Evolutionary conservation across 2,113 vertebrate genomes (phyloP), one percentile per base, ranked within the genome.

Genomic region (Ibidorhyncha struthersii): DNA sequence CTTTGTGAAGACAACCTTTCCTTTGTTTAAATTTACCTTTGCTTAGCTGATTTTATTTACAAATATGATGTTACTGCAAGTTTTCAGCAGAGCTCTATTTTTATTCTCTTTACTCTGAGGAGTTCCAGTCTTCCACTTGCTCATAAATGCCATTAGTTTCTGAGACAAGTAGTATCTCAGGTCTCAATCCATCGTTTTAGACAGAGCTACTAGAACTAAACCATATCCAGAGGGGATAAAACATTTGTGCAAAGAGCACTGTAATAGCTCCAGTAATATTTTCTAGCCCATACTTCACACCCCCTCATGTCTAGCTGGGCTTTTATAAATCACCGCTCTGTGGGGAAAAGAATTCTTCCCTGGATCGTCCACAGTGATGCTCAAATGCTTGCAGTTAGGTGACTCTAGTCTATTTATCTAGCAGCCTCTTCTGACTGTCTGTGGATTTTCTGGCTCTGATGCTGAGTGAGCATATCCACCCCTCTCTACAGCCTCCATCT

Each of bases 161-260:
- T 62, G 90, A 96, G 79, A 80, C 25, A 93, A 89, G 73, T 32
- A 69, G 47, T 40, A 91, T 72, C 78, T 77, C 53, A 65, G 25
- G 62, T 83, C 87, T 93, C 62, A 77, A 45, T 41, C 70, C 40
- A 80, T 47, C 0, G 0, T 81, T 91, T 96, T 74, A 87, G 91
- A 78, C 65, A 92, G 86, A 89, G 63, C 62, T 91, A 38, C 87
- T 87, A 49, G 62, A 90, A 90, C 58, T 58, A 92, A 96, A 66
- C 66, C 34, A 38, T 50, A 56, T 65, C 53, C 74, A 88, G 70
- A 74, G 4, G 3, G 66, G 67, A 73, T 86, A 70, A n/a, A 58
- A 36, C 32, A 38, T 88, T 77, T 85, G 53, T 70, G 78, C 53
- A 49, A 90, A 90, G 32, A 86, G 49, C 50, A 63, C 58, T 86